A percentile compares a stretch with the other conserved stretches of the same genome.
Evolutionary conservation across 2,888 invertebrate genomes (phyloP).

Genomic region (Ligdia adustata): DNA sequence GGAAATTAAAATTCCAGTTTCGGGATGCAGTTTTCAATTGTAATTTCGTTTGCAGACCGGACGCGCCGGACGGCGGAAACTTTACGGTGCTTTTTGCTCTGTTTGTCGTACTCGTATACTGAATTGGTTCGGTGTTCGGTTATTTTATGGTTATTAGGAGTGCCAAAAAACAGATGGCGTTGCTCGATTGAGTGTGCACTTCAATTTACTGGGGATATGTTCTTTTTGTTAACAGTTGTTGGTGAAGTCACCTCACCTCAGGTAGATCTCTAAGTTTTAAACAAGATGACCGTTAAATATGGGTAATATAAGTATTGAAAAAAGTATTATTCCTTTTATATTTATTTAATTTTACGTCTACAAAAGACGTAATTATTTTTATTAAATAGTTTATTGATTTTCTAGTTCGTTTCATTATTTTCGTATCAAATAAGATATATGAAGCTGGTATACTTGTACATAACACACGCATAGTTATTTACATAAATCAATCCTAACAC

Average conservation of each 20-base stretch:
- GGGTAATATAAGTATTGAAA: no score
- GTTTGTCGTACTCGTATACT: slow-evolving; percentile 14
- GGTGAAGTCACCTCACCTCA: no score
- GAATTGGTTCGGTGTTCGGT: slow-evolving; percentile 37
- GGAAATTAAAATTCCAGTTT: slow-evolving; percentile 76
- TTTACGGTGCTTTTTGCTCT: slow-evolving; percentile 37
- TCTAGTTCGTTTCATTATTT: background rate
- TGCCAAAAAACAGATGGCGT: slow-evolving; percentile 29
- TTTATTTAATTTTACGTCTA: no score
- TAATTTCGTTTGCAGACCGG: slow-evolving; percentile 30
- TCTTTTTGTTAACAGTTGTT: slow-evolving; percentile 17
- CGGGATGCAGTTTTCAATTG: slow-evolving; percentile 69
- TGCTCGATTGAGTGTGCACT: slow-evolving; percentile 15
- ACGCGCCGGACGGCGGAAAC: slow-evolving; percentile 19
- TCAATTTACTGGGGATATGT: slow-evolving; percentile 9
- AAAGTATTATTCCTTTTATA: no score
- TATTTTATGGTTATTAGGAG: slow-evolving; percentile 38
- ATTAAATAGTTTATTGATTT: slow-evolving; percentile 12
- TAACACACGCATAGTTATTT: no score
- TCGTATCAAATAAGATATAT: no score
- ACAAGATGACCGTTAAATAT: no score
- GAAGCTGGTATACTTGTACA: no score
- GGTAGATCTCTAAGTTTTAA: no score
- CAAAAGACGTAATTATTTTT: no score
- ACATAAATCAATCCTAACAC: no score